Percentiles rank a stretch among this genome's conserved stretches.
Conservation (phyloP, 2,113 vertebrate genomes). For the Synodontis membranacea region DNA sequence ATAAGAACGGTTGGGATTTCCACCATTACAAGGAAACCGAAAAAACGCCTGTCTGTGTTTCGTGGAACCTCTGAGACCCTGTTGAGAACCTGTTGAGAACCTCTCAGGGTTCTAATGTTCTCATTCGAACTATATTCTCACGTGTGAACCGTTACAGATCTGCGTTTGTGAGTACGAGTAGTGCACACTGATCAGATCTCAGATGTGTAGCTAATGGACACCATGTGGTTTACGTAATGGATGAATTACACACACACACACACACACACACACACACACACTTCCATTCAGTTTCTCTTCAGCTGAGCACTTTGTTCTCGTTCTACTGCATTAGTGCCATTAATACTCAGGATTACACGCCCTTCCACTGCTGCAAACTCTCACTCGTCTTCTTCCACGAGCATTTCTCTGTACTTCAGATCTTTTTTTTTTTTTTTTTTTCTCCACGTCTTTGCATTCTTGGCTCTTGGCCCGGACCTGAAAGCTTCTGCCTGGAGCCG, state of each 20-base stretch:
- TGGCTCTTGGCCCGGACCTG: constrained; percentile 39
- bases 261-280: constrained; percentile 7
- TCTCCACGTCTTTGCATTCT: background rate
- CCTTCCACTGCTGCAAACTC: background rate
- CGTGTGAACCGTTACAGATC: background rate
- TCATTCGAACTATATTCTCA: no score
- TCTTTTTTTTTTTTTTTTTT: constrained; percentile 30
- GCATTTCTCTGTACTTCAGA: constrained; percentile 24
- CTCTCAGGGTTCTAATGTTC: background rate
- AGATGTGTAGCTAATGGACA: constrained; percentile 17
- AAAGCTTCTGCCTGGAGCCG: constrained; percentile 28
- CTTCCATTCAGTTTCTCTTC: background rate
- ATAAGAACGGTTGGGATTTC: background rate
- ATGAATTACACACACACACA: background rate
- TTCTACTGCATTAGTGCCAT: background rate
- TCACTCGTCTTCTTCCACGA: background rate
- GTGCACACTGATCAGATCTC: background rate
- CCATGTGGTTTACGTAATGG: constrained; percentile 3
- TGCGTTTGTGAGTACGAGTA: background rate
- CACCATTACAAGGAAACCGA: background rate
- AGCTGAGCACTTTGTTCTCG: background rate
- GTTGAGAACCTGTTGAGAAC: no score
- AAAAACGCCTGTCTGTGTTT: background rate
- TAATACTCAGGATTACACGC: background rate
- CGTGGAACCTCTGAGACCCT: background rate